Base-by-base conservation (phyloP, 2,888 invertebrate species). In the Mesochorus sp. region DNA sequence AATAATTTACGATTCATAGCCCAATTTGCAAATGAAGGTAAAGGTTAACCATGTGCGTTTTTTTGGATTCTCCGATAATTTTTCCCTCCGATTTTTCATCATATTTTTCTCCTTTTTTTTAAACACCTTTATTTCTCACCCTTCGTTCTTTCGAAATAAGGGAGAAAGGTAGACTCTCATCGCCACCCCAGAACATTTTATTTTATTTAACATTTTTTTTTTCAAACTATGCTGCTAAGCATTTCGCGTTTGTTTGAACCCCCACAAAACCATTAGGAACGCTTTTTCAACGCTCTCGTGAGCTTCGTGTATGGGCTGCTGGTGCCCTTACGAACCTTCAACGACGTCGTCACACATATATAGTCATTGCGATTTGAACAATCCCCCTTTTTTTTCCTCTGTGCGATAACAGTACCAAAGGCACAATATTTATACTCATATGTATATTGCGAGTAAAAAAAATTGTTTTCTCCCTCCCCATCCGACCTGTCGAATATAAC, bases 241-340 rank as follows among this genome's bases (percentile, higher is more conserved):
- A 84, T 85, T 82, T 81, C 81, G 82, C 84, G 84, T 86, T 86
- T 85, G 84, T 86, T 86, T 84, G 82, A 86, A 83, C 83, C 83
- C 80, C 75, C 75, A 85, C 85, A 85, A 85, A 86, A 83, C 84
- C 86, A 85, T 87, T 86, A 86, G 81, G 80, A 84, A 83, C 78
- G 79, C 83, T 84, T 85, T 86, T 81, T 82, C 47, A 49, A 81
- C 59, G 76, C 76, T 75, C 78, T 71, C 83, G 8, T 19, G 64
- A 51, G 51, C 61, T 14, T 42, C 39, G 64, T 21, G 64, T 66
- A 37, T 47, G 62, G 47, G 31, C 21, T 37, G 21, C 19, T 64
- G 47, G 44, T 37, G 61, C 26, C 57, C 51, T 47, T 5, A 34
- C 21, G 37, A 53, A 72, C 24, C 47, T 62, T 73, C 62, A 61